phyloP scores from a whole-genome alignment of 1,140 invertebrate species.

The Littorina saxatilis region DNA sequence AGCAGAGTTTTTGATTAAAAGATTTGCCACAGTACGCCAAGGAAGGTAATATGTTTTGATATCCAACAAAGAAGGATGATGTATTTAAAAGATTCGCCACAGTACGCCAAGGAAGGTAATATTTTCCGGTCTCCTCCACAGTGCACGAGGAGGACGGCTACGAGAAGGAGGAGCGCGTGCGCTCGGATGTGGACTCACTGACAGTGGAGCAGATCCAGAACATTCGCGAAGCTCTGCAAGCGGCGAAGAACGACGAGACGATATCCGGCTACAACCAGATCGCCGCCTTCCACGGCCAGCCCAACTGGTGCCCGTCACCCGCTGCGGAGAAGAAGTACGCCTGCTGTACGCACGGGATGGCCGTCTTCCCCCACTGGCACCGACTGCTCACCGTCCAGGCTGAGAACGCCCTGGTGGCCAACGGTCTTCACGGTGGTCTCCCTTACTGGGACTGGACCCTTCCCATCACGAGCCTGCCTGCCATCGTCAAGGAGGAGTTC shows the following conservation, averaged over 20 bases:
- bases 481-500: neutral
- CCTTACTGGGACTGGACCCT: conserved; percentile 58
- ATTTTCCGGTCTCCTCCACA: too few relatives aligned
- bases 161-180: neutral
- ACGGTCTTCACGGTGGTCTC: conserved; percentile 39
- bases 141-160: conserved; percentile 9
- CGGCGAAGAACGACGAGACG: conserved; percentile 26
- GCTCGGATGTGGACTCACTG: conserved; percentile 42
- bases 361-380: conserved; percentile 48
- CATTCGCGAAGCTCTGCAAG: conserved; percentile 41
- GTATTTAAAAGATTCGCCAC: too few relatives aligned
- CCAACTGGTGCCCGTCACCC: conserved; percentile 38
- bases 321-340: conserved; percentile 36
- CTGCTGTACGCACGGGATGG: conserved; percentile 50
- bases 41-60: too few relatives aligned
- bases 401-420: conserved; percentile 40
- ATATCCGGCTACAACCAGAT: conserved; percentile 37
- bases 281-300: conserved; percentile 40
- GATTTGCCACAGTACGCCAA: too few relatives aligned
- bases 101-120: too few relatives aligned
- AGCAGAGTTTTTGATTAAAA: too few relatives aligned
- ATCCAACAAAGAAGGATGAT: too few relatives aligned
- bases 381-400: conserved; percentile 18
- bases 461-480: conserved; percentile 41
- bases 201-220: conserved; percentile 39